Evolutionary conservation across 92 coral and sea anemone species (phyloP).

Genomic region (Paramuricea clavata): DNA sequence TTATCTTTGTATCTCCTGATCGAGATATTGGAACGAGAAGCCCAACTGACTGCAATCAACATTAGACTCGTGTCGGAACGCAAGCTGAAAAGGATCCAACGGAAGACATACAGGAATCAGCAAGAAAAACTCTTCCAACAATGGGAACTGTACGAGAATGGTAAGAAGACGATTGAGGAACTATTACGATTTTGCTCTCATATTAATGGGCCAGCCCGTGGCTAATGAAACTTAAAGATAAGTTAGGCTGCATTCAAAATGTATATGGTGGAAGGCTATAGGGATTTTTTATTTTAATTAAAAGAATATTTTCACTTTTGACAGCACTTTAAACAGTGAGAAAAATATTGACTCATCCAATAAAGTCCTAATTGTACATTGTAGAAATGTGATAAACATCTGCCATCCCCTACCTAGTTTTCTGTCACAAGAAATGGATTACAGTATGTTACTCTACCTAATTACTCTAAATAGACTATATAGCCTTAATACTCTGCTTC

Average conservation of each 20-base stretch:
- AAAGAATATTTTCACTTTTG: no score
- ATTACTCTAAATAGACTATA: no score
- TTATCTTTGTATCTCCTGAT: not conserved
- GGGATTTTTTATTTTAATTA: no score
- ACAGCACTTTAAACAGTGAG: no score
- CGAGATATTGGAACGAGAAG: not conserved
- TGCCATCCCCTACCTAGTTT: no score
- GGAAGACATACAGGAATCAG: not conserved
- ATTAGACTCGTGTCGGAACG: not conserved
- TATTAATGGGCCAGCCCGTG: conserved; percentile 28
- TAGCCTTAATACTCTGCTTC: no score
- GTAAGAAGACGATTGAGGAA: conserved; percentile 1
- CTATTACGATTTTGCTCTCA: conserved; percentile 23
- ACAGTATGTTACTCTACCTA: no score
- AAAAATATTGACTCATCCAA: no score
- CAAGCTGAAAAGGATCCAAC: not conserved
- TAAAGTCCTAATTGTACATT: no score
- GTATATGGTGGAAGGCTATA: no score
- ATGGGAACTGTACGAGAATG: conserved; percentile 11
- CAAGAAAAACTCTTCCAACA: not conserved
- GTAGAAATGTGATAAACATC: no score
- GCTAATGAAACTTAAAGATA: conserved; percentile 4
- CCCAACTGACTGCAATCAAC: not conserved
- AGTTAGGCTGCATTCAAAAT: not conserved
- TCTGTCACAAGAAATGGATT: no score